phyloP scores from a whole-genome alignment of 2,888 invertebrate genomes.

The Cephus spinipes region DNA sequence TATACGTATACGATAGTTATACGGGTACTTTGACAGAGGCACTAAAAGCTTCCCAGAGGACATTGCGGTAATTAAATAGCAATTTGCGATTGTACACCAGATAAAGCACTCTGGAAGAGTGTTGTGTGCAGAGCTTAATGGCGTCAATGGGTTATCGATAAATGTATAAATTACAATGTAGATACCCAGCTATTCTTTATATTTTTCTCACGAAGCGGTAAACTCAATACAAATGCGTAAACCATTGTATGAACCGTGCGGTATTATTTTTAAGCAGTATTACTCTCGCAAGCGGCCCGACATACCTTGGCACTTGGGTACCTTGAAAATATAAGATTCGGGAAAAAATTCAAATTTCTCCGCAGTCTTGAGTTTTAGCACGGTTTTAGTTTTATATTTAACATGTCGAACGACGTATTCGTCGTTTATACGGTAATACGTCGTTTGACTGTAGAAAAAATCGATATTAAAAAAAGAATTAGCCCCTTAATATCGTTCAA shows the following conservation, averaged over 20 bases:
- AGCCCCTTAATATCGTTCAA: neutral
- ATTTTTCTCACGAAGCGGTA: neutral
- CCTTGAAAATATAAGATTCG: conserved; percentile 1
- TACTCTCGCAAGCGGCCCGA: neutral
- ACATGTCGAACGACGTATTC: no score
- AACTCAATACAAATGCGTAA: neutral
- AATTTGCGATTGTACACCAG: neutral
- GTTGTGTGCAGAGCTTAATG: neutral
- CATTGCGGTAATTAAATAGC: neutral
- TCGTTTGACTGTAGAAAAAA: neutral
- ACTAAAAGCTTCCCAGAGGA: neutral
- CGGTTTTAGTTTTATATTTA: no score
- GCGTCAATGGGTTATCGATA: neutral
- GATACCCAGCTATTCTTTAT: neutral
- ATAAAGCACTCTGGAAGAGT: neutral
- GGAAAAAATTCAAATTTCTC: neutral
- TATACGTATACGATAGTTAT: neutral
- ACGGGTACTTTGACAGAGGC: neutral
- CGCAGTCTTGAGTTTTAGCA: neutral
- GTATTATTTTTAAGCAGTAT: neutral
- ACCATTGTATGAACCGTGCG: neutral
- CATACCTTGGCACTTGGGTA: neutral
- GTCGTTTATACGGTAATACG: neutral
- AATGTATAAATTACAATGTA: neutral
- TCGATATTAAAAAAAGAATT: neutral